These are phyloP conservation scores for Trigoniulus corallinus DNA, from an alignment of 1,140 invertebrate species.

Conservation along the genomic window DNA sequence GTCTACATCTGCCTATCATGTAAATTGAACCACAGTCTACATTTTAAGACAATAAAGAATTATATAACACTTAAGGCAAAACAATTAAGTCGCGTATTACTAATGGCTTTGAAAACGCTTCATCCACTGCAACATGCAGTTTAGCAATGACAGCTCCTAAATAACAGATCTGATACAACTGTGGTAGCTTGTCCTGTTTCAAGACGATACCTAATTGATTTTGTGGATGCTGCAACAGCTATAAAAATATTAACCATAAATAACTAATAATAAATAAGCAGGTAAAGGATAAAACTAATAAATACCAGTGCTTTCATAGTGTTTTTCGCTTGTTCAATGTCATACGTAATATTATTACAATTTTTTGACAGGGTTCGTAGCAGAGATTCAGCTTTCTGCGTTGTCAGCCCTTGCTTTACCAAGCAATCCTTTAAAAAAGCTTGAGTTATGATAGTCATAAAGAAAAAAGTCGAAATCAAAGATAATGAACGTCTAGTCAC, in stretches of 20 bases:
- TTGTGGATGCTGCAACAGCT: slow-evolving; percentile 5
- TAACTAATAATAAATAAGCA: not conserved
- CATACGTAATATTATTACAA: slow-evolving; percentile 46
- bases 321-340: slow-evolving; percentile 45
- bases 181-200: slow-evolving; percentile 30
- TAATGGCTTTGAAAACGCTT: slow-evolving; percentile 22
- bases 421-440: slow-evolving; percentile 46
- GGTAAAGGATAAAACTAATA: not conserved
- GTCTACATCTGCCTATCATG: not conserved
- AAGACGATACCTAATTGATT: not conserved
- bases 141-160: slow-evolving; percentile 49
- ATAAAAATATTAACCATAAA: slow-evolving; percentile 8
- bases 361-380: slow-evolving; percentile 46
- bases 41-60: not conserved
- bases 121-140: slow-evolving; percentile 45
- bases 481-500: slow-evolving; percentile 8
- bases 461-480: not conserved
- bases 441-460: slow-evolving; percentile 1
- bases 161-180: slow-evolving; percentile 43
- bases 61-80: not conserved
- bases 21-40: not conserved
- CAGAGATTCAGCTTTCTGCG: slow-evolving; percentile 58
- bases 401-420: slow-evolving; percentile 77
- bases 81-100: slow-evolving; percentile 13
- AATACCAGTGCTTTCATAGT: slow-evolving; percentile 22